These are phyloP conservation scores for Cotesia glomerata DNA, from an alignment of 1,140 invertebrate species.

Conservation along the genomic window DNA sequence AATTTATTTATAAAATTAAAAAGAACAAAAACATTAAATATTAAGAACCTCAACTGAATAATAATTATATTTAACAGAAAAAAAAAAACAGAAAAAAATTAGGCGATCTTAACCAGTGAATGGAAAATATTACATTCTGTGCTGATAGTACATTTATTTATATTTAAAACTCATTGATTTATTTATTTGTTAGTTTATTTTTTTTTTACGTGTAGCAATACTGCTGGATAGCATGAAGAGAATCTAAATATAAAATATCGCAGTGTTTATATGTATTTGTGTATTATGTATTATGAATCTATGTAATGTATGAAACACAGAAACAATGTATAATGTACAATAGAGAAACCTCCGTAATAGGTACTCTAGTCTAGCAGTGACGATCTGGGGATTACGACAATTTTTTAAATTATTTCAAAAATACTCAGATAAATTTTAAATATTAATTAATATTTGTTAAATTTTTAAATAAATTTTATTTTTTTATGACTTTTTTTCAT, in stretches of 20 bases:
- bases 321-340: slow-evolving; percentile 38
- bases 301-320: slow-evolving; percentile 34
- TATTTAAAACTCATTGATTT: not conserved
- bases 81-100: not conserved
- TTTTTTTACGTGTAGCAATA: slow-evolving; percentile 24
- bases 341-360: slow-evolving; percentile 10
- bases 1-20: too few species aligned
- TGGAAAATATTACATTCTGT: not conserved
- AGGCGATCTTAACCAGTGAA: not conserved
- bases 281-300: not conserved
- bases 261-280: not conserved
- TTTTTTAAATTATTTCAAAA: not conserved
- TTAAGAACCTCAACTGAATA: too few species aligned
- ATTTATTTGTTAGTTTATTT: not conserved
- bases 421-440: too few species aligned
- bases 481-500: too few species aligned
- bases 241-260: slow-evolving; percentile 26
- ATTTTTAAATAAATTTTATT: not conserved
- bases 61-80: not conserved
- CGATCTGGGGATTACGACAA: not conserved
- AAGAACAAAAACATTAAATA: too few species aligned
- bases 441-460: not conserved
- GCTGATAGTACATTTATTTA: slow-evolving; percentile 18
- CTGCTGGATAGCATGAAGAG: slow-evolving; percentile 25
- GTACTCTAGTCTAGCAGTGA: slow-evolving; percentile 1